phyloP scores from a whole-genome alignment of 2,888 invertebrate genomes.

The Eurytoma californica region DNA sequence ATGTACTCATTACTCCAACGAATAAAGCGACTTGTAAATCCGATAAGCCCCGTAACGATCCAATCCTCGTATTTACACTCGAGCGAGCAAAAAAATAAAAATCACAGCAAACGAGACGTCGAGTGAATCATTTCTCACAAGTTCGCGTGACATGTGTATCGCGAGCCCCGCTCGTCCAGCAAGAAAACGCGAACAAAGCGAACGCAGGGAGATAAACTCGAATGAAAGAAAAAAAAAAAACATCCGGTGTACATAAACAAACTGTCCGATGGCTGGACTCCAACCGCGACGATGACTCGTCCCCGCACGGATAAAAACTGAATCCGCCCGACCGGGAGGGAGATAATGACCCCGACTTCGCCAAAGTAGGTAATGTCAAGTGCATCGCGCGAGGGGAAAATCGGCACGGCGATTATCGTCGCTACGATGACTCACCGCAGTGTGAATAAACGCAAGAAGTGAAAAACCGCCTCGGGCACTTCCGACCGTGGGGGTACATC shows the following conservation, averaged over 20 bases:
- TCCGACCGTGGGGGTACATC: too few relatives aligned
- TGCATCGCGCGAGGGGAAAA: not conserved
- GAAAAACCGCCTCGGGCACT: not conserved
- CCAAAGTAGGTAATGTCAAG: slow-evolving; percentile 21
- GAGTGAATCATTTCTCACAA: slow-evolving; percentile 2
- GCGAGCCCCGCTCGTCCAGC: not conserved
- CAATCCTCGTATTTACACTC: too few relatives aligned
- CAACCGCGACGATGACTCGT: not conserved
- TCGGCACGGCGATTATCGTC: not conserved
- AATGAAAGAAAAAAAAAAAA: not conserved
- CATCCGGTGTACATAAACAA: slow-evolving; percentile 24
- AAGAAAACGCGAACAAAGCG: not conserved
- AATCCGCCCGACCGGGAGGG: not conserved
- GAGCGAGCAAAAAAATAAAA: not conserved
- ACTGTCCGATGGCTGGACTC: slow-evolving; percentile 13
- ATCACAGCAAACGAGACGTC: not conserved
- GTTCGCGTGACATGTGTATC: not conserved
- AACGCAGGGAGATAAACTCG: too few relatives aligned
- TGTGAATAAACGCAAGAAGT: not conserved
- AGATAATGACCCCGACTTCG: not conserved
- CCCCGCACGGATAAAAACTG: not conserved
- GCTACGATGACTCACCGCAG: not conserved
- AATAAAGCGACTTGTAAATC: too few relatives aligned
- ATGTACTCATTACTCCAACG: too few relatives aligned
- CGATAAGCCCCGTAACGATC: too few relatives aligned